Evolutionary conservation across 2,888 invertebrate genomes (phyloP).

Genomic region (Boloria euphrosyne): DNA sequence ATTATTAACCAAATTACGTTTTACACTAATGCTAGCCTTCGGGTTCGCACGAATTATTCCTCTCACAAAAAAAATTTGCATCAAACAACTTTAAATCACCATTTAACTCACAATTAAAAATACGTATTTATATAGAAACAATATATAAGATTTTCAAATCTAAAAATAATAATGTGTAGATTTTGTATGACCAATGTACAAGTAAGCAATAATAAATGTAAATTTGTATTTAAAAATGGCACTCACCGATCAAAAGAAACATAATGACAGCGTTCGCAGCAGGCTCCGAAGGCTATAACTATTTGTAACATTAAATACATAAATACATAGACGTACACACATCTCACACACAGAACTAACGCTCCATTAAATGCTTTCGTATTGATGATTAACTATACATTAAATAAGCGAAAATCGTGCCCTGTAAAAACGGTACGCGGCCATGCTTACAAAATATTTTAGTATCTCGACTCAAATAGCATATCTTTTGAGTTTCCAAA

Average conservation of each 20-base stretch:
- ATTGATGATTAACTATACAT: slow-evolving; percentile 40
- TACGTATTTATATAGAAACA: too few species aligned
- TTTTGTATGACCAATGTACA: too few species aligned
- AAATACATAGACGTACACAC: slow-evolving; percentile 49
- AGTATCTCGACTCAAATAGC: neutral
- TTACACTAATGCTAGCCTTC: neutral
- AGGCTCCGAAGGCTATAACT: slow-evolving; percentile 54
- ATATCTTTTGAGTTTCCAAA: neutral
- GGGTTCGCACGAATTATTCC: neutral
- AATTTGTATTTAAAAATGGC: slow-evolving; percentile 18
- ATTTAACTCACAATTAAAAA: too few species aligned
- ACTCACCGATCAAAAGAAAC: slow-evolving; percentile 72
- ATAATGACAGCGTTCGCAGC: slow-evolving; percentile 55
- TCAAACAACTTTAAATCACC: too few species aligned
- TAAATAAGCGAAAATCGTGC: slow-evolving; percentile 37
- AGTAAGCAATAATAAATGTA: too few species aligned
- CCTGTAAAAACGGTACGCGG: slow-evolving; percentile 12
- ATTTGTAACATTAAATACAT: slow-evolving; percentile 48
- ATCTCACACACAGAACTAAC: slow-evolving; percentile 45
- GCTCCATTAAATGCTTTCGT: slow-evolving; percentile 62
- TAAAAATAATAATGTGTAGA: too few species aligned
- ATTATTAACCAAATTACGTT: slow-evolving; percentile 15
- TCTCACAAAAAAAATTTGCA: neutral
- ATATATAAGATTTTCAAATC: too few species aligned
- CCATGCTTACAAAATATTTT: slow-evolving; percentile 9